A percentile compares a stretch with the other conserved stretches of the same genome.
These are phyloP conservation scores for Daubentonia madagascariensis DNA, from an alignment of 2,113 vertebrate species.

Conservation along the genomic window DNA sequence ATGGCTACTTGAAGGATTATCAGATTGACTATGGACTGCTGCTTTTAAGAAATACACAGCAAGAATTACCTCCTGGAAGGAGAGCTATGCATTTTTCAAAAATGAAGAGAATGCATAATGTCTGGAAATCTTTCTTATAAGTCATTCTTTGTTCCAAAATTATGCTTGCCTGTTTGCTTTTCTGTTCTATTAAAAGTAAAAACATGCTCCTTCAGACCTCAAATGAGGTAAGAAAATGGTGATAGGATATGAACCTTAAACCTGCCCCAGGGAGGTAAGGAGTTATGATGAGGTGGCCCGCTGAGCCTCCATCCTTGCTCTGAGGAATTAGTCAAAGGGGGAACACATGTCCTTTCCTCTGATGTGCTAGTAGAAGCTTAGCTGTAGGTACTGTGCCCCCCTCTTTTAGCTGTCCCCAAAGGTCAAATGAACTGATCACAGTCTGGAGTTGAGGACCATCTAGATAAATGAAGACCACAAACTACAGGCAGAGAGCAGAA, in stretches of 20 bases:
- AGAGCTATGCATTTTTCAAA: background rate
- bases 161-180: background rate
- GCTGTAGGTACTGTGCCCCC: background rate
- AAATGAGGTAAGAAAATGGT: background rate
- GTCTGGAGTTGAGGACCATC: background rate
- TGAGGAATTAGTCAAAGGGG: background rate
- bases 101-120: background rate
- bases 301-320: background rate
- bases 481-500: background rate
- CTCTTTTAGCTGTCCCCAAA: background rate
- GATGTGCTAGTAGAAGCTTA: background rate
- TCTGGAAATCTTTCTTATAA: background rate
- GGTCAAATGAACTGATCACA: background rate
- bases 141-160: conserved; percentile 5
- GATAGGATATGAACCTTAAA: background rate
- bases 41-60: background rate
- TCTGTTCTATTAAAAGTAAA: background rate
- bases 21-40: background rate
- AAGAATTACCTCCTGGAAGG: background rate
- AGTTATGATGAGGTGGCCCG: background rate
- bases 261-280: background rate
- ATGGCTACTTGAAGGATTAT: background rate
- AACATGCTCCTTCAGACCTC: background rate
- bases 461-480: background rate
- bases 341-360: background rate